Evolutionary conservation across 2,888 invertebrate genomes (phyloP), one percentile per base, ranked within the genome.

Genomic region (Merodon equestris): DNA sequence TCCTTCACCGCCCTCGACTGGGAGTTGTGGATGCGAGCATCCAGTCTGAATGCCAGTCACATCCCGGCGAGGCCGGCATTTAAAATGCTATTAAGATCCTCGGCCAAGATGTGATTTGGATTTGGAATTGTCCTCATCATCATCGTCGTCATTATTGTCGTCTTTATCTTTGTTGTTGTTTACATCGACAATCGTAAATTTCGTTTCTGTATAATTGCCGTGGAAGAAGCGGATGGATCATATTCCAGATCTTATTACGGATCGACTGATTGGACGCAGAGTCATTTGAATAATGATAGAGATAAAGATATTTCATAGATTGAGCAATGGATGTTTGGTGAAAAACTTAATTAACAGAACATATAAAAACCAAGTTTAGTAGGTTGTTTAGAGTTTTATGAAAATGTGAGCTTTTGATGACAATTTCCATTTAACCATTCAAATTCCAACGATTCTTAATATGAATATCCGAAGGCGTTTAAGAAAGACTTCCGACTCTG

Each of bases 71-170:
- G 57, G 67, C 67, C 77, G 57, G 77, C 77, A 63, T 77, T 77
- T 77, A 77, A 77, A 77, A 77, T 67, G 77, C 77, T 68, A 77
- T 77, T 77, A 77, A 77, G 77, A 77, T 77, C 77, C 77, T 77
- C 57, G 17, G 72, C 67, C 47, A 60, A 72, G 72, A 77, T 77
- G 77, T 77, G 73, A 67, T 54, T 68, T 53, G 61, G 51, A 50
- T 47, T 61, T 50, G 10, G 64, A 60, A 47, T 63, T 38, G 27
- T 47, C 44, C 60, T 19, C 27, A 38, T 50, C 58, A 18, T 15
- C 61, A 1, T 54, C 45, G 51, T 67, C 42, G 44, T 60, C 72
- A 42, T 61, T 67, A 1, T 54, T 27, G 27, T 27, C 27, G 7
- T 27, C 27, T 27, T 27, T 27, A 27, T 27, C 45, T 45, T 67